phyloP scores from a whole-genome alignment of 2,888 invertebrate genomes.

The Branchellion lobata region DNA sequence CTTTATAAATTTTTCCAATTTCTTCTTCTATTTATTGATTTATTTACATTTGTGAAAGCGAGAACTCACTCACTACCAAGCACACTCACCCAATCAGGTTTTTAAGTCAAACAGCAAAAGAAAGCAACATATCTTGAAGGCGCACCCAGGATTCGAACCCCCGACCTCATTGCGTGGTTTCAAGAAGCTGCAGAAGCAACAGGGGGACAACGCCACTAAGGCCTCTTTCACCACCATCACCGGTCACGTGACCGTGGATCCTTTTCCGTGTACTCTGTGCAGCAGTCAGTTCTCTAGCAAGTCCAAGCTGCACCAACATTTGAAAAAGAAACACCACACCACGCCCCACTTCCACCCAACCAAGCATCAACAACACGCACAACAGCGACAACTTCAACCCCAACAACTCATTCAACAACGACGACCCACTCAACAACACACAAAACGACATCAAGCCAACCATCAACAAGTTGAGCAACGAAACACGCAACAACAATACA shows the following conservation, averaged over 20 bases:
- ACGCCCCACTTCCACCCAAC: conserved; percentile 48
- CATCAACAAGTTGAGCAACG: background rate
- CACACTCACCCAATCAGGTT: no score
- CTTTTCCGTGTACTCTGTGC: conserved; percentile 76
- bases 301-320: conserved; percentile 67
- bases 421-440: conserved; percentile 2
- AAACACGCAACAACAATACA: no score
- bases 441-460: background rate
- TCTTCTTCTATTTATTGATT: no score
- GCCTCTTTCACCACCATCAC: conserved; percentile 72
- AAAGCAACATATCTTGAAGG: conserved; percentile 77
- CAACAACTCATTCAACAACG: background rate
- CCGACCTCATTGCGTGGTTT: conserved; percentile 63
- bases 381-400: conserved; percentile 6
- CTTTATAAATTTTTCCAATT: background rate
- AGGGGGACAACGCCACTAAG: conserved; percentile 61
- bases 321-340: conserved; percentile 63
- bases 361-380: background rate
- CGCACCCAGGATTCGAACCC: conserved; percentile 77
- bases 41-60: no score
- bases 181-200: conserved; percentile 56
- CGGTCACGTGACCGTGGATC: conserved; percentile 73
- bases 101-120: conserved; percentile 83
- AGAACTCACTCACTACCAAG: no score
- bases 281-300: conserved; percentile 84